These are phyloP conservation scores for Daphoenositta chrysoptera DNA, from an alignment of 2,113 vertebrate genomes.

Conservation along the genomic window DNA sequence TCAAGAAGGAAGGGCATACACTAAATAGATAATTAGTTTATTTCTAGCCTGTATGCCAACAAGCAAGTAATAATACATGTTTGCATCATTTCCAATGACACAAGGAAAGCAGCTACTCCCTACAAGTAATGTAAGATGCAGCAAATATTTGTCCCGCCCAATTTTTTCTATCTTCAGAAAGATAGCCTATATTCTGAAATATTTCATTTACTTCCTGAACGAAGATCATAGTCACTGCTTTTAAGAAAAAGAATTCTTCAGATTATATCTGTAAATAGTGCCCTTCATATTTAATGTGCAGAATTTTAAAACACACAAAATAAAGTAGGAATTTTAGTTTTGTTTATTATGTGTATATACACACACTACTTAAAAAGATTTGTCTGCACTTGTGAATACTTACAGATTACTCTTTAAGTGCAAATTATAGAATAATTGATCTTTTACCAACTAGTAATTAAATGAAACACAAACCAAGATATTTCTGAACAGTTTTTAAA, in stretches of 20 bases:
- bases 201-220: neutral
- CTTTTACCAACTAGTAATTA: neutral
- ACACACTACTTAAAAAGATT: neutral
- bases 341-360: neutral
- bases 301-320: neutral
- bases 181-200: neutral
- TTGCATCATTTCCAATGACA: neutral
- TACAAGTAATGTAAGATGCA: neutral
- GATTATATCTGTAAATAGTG: neutral
- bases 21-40: slow-evolving; percentile 6
- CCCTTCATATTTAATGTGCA: neutral
- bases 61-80: neutral
- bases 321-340: neutral
- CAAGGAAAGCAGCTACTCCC: neutral
- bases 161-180: neutral
- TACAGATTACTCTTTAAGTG: neutral
- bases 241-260: neutral
- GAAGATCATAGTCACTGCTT: neutral
- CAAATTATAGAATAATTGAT: neutral
- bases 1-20: neutral
- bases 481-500: neutral
- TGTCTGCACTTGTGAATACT: neutral
- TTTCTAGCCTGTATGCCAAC: neutral
- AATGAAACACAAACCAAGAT: neutral
- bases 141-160: neutral